phyloP scores from a whole-genome alignment of 1,140 invertebrate species.

The Cotesia glomerata region DNA sequence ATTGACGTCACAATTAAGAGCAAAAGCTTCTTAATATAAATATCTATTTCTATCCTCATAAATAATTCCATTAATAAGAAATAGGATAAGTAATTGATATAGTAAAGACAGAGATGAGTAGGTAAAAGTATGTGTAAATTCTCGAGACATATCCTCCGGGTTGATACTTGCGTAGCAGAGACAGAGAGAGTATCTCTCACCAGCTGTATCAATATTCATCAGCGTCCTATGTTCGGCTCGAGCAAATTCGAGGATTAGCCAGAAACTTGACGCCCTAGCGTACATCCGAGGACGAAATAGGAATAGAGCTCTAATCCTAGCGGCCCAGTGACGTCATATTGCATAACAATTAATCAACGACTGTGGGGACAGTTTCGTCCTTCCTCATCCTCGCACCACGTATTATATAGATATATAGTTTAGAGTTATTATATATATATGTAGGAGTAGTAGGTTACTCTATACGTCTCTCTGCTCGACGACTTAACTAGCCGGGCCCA shows the following conservation, averaged over 20 bases:
- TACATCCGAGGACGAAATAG: conserved; percentile 34
- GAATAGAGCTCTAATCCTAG: conserved; percentile 23
- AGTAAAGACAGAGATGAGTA: neutral
- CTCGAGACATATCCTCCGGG: neutral
- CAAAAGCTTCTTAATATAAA: too few species aligned
- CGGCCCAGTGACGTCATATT: conserved; percentile 59
- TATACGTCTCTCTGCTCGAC: neutral
- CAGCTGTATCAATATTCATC: conserved; percentile 63
- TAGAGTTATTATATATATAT: conserved; percentile 2
- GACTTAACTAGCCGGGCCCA: conserved; percentile 34
- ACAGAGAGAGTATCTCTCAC: conserved; percentile 6
- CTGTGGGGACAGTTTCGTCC: conserved; percentile 42
- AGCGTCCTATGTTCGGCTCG: conserved; percentile 61
- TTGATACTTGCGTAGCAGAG: conserved; percentile 6
- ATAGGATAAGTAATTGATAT: neutral
- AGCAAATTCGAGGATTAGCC: conserved; percentile 62
- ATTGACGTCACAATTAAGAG: too few species aligned
- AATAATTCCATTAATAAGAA: neutral
- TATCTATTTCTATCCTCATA: too few species aligned
- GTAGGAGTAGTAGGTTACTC: neutral
- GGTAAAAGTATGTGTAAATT: conserved; percentile 8
- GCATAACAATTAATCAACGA: conserved; percentile 66
- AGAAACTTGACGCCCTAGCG: conserved; percentile 53
- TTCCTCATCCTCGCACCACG: neutral
- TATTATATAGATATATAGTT: conserved; percentile 4